Conservation (phyloP, 2,888 invertebrate genomes). For the Silvanus unidentatus region DNA sequence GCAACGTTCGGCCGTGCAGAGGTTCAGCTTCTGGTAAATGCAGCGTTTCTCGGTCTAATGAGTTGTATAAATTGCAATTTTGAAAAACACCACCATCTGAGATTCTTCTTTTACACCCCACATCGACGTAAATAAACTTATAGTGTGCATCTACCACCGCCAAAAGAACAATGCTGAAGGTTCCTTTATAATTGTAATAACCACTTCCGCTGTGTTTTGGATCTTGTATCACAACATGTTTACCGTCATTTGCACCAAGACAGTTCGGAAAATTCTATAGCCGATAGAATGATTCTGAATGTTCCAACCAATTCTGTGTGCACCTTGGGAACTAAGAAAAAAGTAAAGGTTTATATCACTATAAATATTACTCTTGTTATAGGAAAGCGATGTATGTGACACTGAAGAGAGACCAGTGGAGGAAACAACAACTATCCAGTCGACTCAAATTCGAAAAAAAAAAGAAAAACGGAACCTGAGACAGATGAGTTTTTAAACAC, state of each 20-base stretch:
- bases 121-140: constrained; percentile 1
- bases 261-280: not conserved
- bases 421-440: too few species aligned
- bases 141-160: constrained; percentile 1
- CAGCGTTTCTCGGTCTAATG: constrained; percentile 5
- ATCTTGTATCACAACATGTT: not conserved
- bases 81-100: constrained; percentile 5
- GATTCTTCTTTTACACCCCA: constrained; percentile 1
- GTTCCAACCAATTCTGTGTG: too few species aligned
- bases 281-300: not conserved
- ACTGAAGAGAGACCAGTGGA: too few species aligned
- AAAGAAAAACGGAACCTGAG: too few species aligned
- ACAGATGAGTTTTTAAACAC: too few species aligned
- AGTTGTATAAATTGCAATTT: constrained; percentile 8
- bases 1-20: not conserved
- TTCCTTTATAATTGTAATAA: constrained; percentile 5
- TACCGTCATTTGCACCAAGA: constrained; percentile 3
- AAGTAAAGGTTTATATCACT: too few species aligned
- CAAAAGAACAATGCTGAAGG: constrained; percentile 1
- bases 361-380: too few species aligned
- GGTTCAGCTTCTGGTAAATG: constrained; percentile 4
- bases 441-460: too few species aligned
- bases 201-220: not conserved
- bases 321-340: too few species aligned
- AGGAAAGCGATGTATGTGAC: too few species aligned